These are phyloP conservation scores for Dryobates pubescens DNA, from an alignment of 2,797 vertebrate genomes.

Conservation along the genomic window DNA sequence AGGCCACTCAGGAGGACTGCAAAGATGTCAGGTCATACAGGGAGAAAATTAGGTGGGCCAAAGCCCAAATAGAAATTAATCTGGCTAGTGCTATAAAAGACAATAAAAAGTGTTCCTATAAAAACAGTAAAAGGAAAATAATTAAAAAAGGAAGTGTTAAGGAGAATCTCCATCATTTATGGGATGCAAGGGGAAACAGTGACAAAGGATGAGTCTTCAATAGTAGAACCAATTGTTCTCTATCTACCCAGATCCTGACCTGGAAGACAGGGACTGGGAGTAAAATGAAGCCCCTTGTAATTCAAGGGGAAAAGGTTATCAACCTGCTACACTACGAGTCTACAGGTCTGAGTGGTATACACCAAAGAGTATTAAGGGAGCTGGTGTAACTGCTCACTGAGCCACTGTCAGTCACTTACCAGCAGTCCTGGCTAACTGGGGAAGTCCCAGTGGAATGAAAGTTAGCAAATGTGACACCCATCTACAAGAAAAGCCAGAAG, in stretches of 20 bases:
- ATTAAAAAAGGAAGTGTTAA: not conserved
- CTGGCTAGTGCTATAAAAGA: too few species aligned
- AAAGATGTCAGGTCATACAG: not conserved
- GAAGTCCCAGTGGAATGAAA: not conserved
- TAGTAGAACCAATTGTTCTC: not conserved
- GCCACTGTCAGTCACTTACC: not conserved
- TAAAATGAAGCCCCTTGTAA: not conserved
- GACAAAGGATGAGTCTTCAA: not conserved
- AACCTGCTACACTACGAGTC: not conserved
- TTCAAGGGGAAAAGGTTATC: not conserved
- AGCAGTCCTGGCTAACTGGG: not conserved
- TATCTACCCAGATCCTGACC: not conserved
- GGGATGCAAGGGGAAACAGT: not conserved
- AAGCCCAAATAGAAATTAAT: not conserved
- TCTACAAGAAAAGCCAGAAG: too few species aligned
- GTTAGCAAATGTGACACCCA: not conserved
- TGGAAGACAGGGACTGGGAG: not conserved
- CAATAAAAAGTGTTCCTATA: not conserved
- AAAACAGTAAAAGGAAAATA: not conserved
- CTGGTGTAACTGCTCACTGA: not conserved
- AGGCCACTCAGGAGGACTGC: not conserved
- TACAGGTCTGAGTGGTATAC: not conserved
- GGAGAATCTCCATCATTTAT: not conserved
- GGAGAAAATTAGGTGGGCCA: not conserved
- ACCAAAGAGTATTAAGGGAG: not conserved